These are phyloP conservation scores for Odontamblyopus rebecca DNA, from an alignment of 2,797 vertebrate genomes.

Conservation along the genomic window DNA sequence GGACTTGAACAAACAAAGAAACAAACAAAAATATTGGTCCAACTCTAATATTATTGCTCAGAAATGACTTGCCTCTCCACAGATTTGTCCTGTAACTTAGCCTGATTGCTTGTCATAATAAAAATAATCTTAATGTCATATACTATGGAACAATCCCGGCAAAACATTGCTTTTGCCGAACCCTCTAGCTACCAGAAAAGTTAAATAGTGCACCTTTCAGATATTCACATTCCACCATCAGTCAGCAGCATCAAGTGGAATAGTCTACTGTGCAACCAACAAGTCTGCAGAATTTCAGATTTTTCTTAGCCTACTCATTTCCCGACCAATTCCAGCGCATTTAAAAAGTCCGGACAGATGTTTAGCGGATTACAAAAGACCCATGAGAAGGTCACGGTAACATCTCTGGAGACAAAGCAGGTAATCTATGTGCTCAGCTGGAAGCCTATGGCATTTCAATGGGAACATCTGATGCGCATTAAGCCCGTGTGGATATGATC, in stretches of 20 bases:
- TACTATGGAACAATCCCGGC: too few relatives aligned
- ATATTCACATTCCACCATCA: not conserved
- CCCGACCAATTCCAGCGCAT: not conserved
- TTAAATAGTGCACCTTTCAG: not conserved
- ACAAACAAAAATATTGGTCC: too few relatives aligned
- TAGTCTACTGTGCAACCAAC: not conserved
- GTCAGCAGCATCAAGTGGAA: not conserved
- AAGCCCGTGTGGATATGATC: too few relatives aligned
- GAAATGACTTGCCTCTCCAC: too few relatives aligned
- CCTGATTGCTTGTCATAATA: too few relatives aligned
- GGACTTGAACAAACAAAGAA: too few relatives aligned
- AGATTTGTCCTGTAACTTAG: too few relatives aligned
- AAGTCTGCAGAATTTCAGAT: not conserved
- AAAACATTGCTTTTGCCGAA: too few relatives aligned
- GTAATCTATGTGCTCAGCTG: constrained; percentile 43
- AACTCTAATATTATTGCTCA: too few relatives aligned
- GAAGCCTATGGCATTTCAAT: constrained; percentile 36
- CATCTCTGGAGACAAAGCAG: constrained; percentile 21
- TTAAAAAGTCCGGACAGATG: constrained; percentile 3
- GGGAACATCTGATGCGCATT: constrained; percentile 19
- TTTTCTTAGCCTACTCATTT: not conserved
- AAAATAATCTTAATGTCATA: too few relatives aligned
- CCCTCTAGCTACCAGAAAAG: not conserved
- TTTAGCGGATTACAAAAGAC: constrained; percentile 1
- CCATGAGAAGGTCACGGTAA: constrained; percentile 34